Base-by-base conservation (phyloP, 2,797 vertebrate species). In the Tenualosa thibaudeaui region DNA sequence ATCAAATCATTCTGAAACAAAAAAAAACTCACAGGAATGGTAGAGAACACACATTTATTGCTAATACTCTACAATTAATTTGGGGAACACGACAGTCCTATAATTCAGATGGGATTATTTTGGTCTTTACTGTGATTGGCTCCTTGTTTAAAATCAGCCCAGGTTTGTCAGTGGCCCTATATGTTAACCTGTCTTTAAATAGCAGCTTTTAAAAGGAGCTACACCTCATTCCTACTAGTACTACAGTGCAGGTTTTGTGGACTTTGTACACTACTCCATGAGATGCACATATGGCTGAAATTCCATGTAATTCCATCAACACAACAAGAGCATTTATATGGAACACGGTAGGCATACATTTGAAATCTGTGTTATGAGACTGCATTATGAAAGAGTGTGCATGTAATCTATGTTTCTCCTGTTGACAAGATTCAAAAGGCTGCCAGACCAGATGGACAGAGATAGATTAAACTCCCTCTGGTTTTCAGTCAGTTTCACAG, bases 391-490 rank as follows among this genome's bases (percentile, higher is more conserved):
- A 15, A 37, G 65, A 37, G 68, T 17, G 68, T 40, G 37, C 37
- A 37, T 71, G 68, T 40, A 71, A 17, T 37, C 31, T 17, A 37
- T 46, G 71, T 3, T 78, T 43, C 37, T 78, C 71, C 15, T 2
- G 15, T 22, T 6, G 17, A 78, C 40, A 40, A 78, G 37, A 31
- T 8, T 78, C 71, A 43, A 17, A 46, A 78, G 71, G 37, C 71
- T 78, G 71, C 40, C 1, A 43, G 9, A 71, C 81, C 84, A 85
- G 82, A 85, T 85, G 86, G 86, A 53, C 53, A 84, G 51, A 81
- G 50, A 83, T 84, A 83, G 81, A 62, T 75, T 82, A 84, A 83
- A 49, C 24, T 49, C 86, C 37, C 78, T n/a, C 4, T 24, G 82
- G 81, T 83, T 71, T 54, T 56, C 19, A 81, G 43, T 83, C 84